Evolutionary conservation across 2,113 vertebrate genomes (phyloP).

Genomic region (Cynoglossus semilaevis): DNA sequence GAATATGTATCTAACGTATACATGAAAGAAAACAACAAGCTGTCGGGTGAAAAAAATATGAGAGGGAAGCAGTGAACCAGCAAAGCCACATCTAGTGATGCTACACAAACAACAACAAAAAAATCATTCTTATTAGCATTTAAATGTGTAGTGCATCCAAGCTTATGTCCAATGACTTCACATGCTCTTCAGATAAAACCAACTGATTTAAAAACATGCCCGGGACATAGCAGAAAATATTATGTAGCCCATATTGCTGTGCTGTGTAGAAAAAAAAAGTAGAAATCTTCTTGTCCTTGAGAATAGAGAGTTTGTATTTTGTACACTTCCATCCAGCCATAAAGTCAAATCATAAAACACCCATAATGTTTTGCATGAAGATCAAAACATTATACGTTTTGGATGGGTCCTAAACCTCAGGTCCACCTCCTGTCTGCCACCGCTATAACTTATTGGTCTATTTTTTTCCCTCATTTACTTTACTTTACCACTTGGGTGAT

Average conservation of each 20-base stretch:
- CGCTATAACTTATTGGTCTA: too few relatives aligned
- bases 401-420: background rate
- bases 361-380: constrained; percentile 15
- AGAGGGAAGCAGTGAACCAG: constrained; percentile 4
- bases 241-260: constrained; percentile 40
- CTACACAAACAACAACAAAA: constrained; percentile 18
- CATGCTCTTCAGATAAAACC: constrained; percentile 26
- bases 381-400: constrained; percentile 1
- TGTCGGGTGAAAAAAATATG: constrained; percentile 11
- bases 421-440: too few relatives aligned
- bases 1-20: constrained; percentile 41
- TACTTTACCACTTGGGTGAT: background rate
- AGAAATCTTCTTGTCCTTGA: too few relatives aligned
- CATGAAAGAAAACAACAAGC: constrained; percentile 21
- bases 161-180: constrained; percentile 19
- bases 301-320: too few relatives aligned
- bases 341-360: constrained; percentile 10
- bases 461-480: constrained; percentile 3
- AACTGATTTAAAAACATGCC: constrained; percentile 11
- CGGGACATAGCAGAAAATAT: background rate
- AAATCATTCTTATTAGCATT: constrained; percentile 23
- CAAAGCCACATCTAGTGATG: constrained; percentile 6
- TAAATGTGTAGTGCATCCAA: background rate
- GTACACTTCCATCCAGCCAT: too few relatives aligned
- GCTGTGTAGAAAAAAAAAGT: constrained; percentile 32